phyloP scores from a whole-genome alignment of 2,113 vertebrate species.

The Lagopus leucura region DNA sequence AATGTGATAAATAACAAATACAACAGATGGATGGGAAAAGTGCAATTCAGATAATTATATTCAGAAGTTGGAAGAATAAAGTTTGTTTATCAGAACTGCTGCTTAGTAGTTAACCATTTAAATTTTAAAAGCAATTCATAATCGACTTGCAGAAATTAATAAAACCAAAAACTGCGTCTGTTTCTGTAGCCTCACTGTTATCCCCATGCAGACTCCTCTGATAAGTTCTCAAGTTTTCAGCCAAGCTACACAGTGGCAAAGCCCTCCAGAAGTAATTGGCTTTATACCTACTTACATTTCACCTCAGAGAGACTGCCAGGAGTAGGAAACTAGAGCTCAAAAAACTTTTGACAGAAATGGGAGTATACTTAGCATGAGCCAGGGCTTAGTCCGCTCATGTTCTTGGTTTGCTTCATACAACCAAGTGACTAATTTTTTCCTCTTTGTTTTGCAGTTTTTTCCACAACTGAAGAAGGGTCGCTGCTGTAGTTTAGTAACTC shows the following conservation, averaged over 20 bases:
- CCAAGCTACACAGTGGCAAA: background rate
- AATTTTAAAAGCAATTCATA: background rate
- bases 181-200: rapidly evolving
- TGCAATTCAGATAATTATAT: background rate
- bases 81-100: background rate
- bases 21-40: background rate
- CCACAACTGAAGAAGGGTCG: slow-evolving; percentile 27
- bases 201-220: background rate
- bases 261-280: background rate
- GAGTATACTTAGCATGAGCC: background rate
- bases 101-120: background rate
- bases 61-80: background rate
- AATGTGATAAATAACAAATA: background rate
- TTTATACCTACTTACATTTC: background rate
- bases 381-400: background rate
- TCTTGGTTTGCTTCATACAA: background rate
- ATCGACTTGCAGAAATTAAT: background rate
- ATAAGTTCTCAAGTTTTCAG: background rate
- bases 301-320: background rate
- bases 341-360: background rate
- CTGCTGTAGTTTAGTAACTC: background rate
- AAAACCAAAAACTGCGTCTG: background rate
- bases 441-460: slow-evolving; percentile 58
- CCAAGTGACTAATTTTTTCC: slow-evolving; percentile 7
- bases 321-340: background rate